A percentile compares a stretch with the other conserved stretches of the same genome.
Conservation (phyloP, 2,888 invertebrate species). For the Tenthredo livida region DNA sequence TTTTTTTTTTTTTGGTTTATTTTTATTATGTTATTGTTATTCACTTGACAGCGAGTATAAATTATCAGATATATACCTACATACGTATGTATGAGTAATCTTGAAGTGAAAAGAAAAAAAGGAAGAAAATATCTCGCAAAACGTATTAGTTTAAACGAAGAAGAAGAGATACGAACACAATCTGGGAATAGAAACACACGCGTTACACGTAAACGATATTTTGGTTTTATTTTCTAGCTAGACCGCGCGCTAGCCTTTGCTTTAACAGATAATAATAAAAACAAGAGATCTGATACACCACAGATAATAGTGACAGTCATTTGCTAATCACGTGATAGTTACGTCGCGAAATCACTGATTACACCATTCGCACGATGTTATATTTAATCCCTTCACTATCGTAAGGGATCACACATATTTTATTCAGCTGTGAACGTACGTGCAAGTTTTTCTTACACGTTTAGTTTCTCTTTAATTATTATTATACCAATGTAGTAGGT, state of each 20-base stretch:
- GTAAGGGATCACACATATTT: not conserved
- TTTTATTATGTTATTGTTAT: not conserved
- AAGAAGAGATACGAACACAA: not conserved
- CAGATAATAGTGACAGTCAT: slow-evolving; percentile 55
- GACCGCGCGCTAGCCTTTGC: not conserved
- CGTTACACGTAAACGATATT: not conserved
- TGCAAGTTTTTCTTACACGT: not conserved
- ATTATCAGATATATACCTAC: no score
- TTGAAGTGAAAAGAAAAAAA: no score
- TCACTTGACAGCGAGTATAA: no score
- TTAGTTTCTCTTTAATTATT: not conserved
- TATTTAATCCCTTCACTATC: not conserved
- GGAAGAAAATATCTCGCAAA: no score
- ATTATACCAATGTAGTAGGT: not conserved
- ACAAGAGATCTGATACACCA: slow-evolving; percentile 33
- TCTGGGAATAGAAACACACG: not conserved
- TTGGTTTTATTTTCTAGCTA: not conserved
- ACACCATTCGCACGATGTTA: slow-evolving; percentile 3
- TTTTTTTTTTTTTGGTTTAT: no score
- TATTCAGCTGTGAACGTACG: not conserved
- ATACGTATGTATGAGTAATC: no score
- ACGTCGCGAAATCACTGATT: slow-evolving; percentile 42
- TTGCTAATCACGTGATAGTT: slow-evolving; percentile 60
- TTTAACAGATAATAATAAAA: not conserved
- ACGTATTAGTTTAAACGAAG: not conserved